phyloP scores from a whole-genome alignment of 2,888 invertebrate species.

The Muscina levida region DNA sequence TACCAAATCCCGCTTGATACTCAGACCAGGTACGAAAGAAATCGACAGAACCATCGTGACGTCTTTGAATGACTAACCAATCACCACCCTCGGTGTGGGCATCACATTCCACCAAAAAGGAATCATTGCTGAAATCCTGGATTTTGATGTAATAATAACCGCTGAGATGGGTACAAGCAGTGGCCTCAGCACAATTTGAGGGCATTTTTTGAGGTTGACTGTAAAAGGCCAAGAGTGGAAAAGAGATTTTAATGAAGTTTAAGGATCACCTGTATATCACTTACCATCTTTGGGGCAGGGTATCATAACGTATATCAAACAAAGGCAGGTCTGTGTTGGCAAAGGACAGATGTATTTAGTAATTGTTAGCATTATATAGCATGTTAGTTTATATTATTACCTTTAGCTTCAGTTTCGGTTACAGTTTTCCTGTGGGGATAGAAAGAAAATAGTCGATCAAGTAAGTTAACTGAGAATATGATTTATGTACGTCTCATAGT shows the following conservation, averaged over 20 bases:
- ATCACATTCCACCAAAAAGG: slow-evolving; percentile 47
- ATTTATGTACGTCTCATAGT: no score
- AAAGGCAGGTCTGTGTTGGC: slow-evolving; percentile 3
- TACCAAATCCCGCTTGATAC: slow-evolving; percentile 86
- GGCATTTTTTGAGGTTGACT: not conserved
- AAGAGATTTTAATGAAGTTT: not conserved
- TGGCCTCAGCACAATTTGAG: slow-evolving; percentile 23
- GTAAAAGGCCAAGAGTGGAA: not conserved
- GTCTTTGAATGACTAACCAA: slow-evolving; percentile 86
- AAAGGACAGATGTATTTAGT: not conserved
- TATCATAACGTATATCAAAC: slow-evolving; percentile 38
- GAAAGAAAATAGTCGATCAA: no score
- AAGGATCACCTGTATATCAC: not conserved
- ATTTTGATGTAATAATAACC: slow-evolving; percentile 39
- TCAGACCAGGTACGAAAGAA: slow-evolving; percentile 84
- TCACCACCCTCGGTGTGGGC: slow-evolving; percentile 38
- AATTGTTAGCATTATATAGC: no score
- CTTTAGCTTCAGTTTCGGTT: no score
- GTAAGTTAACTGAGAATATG: no score
- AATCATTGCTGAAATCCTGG: slow-evolving; percentile 11
- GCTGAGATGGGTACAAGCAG: slow-evolving; percentile 37
- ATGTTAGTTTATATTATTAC: no score
- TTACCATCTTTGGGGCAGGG: slow-evolving; percentile 38
- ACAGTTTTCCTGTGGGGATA: no score
- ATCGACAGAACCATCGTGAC: slow-evolving; percentile 84